Evolutionary conservation across 1,140 invertebrate genomes (phyloP).

Genomic region (Pogonomyrmex barbatus): DNA sequence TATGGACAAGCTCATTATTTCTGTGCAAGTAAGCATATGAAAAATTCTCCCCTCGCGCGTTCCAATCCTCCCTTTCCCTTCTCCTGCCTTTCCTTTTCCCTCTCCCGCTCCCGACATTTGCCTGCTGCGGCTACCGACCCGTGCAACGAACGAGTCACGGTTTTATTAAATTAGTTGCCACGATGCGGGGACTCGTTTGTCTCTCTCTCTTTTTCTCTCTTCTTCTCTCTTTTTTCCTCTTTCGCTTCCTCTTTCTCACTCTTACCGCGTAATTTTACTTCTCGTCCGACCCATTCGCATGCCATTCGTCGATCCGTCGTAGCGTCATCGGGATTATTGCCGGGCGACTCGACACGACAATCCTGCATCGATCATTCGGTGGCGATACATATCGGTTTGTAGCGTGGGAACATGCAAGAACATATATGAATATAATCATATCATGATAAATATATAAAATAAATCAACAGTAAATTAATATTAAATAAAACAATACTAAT

Average conservation of each 20-base stretch:
- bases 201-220: conserved; percentile 25
- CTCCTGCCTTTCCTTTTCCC: conserved; percentile 58
- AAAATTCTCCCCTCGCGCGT: conserved; percentile 79
- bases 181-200: conserved; percentile 45
- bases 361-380: conserved; percentile 48
- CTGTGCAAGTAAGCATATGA: conserved; percentile 86
- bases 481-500: not conserved
- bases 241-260: conserved; percentile 25
- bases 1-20: conserved; percentile 86
- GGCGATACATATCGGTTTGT: conserved; percentile 56
- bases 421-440: conserved; percentile 5
- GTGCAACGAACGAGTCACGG: conserved; percentile 69
- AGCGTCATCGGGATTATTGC: conserved; percentile 60
- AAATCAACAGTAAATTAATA: conserved; percentile 2
- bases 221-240: conserved; percentile 35
- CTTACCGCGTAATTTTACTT: conserved; percentile 40
- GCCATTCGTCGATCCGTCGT: conserved; percentile 58
- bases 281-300: conserved; percentile 48
- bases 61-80: conserved; percentile 66
- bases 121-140: conserved; percentile 41
- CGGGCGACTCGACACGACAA: conserved; percentile 58
- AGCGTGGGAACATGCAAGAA: conserved; percentile 41
- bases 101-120: conserved; percentile 48
- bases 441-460: conserved; percentile 8
- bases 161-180: conserved; percentile 76